Conservation (phyloP, 1,140 invertebrate genomes). For the Trachymyrmex septentrionalis region DNA sequence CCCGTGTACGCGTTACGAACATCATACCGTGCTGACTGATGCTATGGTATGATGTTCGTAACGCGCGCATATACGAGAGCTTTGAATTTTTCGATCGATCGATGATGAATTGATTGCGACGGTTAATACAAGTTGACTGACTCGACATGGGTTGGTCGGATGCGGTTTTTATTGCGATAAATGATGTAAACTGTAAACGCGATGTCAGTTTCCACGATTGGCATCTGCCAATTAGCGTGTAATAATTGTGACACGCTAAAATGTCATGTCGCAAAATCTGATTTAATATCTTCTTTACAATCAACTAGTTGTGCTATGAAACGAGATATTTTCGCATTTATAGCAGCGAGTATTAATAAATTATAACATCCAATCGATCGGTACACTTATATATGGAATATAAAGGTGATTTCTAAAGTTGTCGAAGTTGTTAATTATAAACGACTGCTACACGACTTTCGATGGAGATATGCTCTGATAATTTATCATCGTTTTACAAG, state of each 20-base stretch:
- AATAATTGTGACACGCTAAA: conserved; percentile 13
- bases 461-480: conserved; percentile 50
- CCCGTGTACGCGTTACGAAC: no score
- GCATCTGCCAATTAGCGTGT: conserved; percentile 35
- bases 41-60: not conserved
- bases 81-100: conserved; percentile 32
- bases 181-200: not conserved
- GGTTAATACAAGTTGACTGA: conserved; percentile 35
- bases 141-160: not conserved
- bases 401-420: conserved; percentile 7
- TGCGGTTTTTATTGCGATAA: conserved; percentile 47
- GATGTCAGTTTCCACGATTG: conserved; percentile 23
- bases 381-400: conserved; percentile 18
- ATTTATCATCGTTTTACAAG: conserved; percentile 62
- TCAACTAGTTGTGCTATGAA: not conserved
- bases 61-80: not conserved
- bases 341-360: conserved; percentile 22
- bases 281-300: conserved; percentile 14
- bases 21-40: not conserved
- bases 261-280: conserved; percentile 31
- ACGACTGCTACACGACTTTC: conserved; percentile 8
- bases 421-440: conserved; percentile 55
- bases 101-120: conserved; percentile 42
- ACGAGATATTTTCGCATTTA: not conserved
- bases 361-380: conserved; percentile 24